Base-by-base conservation (phyloP, 2,888 invertebrate species). In the Calliopum simillimum region DNA sequence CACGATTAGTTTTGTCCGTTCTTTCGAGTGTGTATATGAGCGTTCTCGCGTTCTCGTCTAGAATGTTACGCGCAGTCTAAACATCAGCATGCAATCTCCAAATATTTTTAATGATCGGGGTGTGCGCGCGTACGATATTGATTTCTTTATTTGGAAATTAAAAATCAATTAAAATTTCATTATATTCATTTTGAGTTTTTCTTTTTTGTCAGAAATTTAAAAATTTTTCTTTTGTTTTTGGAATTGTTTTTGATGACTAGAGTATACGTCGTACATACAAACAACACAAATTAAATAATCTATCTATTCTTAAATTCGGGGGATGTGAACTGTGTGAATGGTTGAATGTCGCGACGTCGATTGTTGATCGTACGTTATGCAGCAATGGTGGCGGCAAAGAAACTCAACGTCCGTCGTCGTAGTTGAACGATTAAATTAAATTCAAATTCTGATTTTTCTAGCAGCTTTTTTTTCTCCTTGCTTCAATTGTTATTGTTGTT, bases 1-100 rank as follows among this genome's bases (percentile, higher is more conserved):
- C 81, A 80, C 81, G 76, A 81, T 80, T 80, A 73, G 72, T 68
- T 78, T 73, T 58, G n/a, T n/a, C 49, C 46, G 23, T 43, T 65
- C 43, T 19, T 19, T 44, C 19, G 21, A n/a, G 5, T 23, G 33
- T 56, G 46, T 16, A 14, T 55, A 49, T 55, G 33, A 49, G 51
- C 46, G 16, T 71, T 59, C 73, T 63, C 66, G 70, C 65, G 59
- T 73, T 72, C 64, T 74, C 71, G 74, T 73, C 74, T 73, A 73
- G 74, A 73, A 74, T 73, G 72, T 41, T n/a, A 46, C 44, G 33
- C 44, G 46, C 46, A 16, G 23, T 11, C 46, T 59, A 19, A 46
- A 47, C 19, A 44, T 25, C 58, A 41, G 21, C 41, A 41, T 46
- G 12, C 16, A 11, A n/a, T 23, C n/a, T 33, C 43, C 19, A 33